Conservation (phyloP, 2,888 invertebrate genomes). For the Agrochola lychnidis region DNA sequence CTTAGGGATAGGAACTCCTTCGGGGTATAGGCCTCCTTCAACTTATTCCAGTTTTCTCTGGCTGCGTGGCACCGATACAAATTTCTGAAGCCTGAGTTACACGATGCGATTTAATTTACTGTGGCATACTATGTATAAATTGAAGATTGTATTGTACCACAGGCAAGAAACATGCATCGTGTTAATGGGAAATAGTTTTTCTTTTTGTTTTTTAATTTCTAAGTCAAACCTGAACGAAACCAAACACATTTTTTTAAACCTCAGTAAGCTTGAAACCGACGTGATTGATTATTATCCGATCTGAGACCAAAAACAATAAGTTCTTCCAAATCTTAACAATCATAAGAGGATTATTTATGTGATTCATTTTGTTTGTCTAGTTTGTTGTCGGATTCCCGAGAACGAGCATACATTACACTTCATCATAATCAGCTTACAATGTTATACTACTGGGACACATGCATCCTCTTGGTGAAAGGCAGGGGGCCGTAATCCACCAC, state of each 20-base stretch:
- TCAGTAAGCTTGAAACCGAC: neutral
- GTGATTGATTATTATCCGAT: constrained; percentile 3
- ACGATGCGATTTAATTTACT: neutral
- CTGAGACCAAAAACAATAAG: neutral
- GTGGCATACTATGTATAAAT: neutral
- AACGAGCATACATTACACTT: neutral
- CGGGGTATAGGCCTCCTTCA: no score
- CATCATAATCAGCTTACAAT: no score
- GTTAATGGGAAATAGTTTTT: neutral
- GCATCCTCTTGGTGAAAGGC: no score
- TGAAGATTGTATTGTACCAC: neutral
- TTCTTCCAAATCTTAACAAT: constrained; percentile 25
- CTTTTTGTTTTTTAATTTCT: neutral
- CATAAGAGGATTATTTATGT: constrained; percentile 24
- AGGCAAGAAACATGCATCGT: neutral
- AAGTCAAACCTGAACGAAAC: neutral
- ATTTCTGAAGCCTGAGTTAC: neutral
- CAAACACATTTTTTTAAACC: neutral
- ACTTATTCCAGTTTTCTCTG: no score
- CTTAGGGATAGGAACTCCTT: no score
- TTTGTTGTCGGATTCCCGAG: neutral
- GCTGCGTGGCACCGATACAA: neutral
- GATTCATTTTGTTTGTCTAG: constrained; percentile 11
- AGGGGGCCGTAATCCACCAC: no score
- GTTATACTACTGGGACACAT: no score